Conservation (phyloP, 2,113 vertebrate species). For the Takifugu bimaculatus region DNA sequence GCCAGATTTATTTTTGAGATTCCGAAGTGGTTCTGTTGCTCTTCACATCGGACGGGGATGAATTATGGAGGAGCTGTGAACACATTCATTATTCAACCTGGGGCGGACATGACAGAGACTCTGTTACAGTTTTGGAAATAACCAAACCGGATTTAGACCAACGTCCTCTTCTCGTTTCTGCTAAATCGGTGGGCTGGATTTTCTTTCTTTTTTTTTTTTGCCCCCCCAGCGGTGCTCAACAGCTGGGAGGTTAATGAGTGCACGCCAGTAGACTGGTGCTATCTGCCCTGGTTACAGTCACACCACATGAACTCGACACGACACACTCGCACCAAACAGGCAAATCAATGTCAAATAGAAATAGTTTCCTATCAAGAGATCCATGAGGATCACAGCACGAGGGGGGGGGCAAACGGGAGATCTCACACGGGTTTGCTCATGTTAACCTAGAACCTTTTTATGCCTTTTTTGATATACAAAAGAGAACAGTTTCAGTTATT, state of each 20-base stretch:
- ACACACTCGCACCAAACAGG: not conserved
- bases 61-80: constrained; percentile 21
- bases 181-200: not conserved
- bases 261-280: constrained; percentile 14
- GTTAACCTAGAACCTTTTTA: no score
- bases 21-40: not conserved
- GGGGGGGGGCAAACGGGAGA: no score
- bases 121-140: not conserved
- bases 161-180: not conserved
- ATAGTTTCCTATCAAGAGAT: not conserved
- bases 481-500: no score
- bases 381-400: no score
- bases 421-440: no score
- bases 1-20: constrained; percentile 5
- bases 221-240: not conserved
- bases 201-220: not conserved
- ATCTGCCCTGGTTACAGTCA: not conserved
- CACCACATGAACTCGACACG: not conserved
- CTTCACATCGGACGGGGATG: constrained; percentile 11
- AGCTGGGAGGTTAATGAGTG: constrained; percentile 25
- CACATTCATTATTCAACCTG: constrained; percentile 5
- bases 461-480: no score
- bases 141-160: not conserved
- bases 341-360: not conserved
- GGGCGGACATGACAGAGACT: not conserved